Evolutionary conservation across 2,888 invertebrate genomes (phyloP), one percentile per base, ranked within the genome.

Genomic region (Metacarcinus magister): DNA sequence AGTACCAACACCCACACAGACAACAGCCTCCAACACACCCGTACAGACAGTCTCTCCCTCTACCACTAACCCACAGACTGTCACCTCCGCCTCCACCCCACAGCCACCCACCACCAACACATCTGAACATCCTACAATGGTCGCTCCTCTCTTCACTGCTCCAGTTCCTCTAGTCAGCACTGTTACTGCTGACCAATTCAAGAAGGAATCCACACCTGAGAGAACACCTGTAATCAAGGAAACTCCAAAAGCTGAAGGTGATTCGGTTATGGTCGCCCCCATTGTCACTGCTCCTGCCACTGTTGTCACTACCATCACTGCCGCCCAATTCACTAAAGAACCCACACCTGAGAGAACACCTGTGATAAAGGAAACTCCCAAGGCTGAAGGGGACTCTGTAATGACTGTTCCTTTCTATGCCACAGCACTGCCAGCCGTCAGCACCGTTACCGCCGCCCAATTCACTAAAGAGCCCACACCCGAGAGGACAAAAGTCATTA

Each of bases 171-270:
- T 60, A 2, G 92, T 92, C 19, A 54, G 32, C 8, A 60, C 92
- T 16, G 60, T 92, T 23, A 92, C 92, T 10, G 54, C 92, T 2
- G 39, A 32, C 28, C 92, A 92, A 19, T 92, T 92, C 54, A 92
- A 3, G 0, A 39, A 48, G 16, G 92, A 92, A 28, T 10, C 13
- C 23, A 48, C 60, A 7, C 39, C 92, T 4, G n/a, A 92, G 60
- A 39, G 54, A 2, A 48, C 54, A 2, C 44, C 46, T 16, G 54
- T 39, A 0, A 39, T 39, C 3, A 92, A 92, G 92, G 92, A 92
- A 39, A 87, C 91, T 0, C 48, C 46, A 8, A 23, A 46, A 28
- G 28, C 13, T 13, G 48, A 92, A 10, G 48, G 91, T 23, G 48
- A 48, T 92, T 23, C 48, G 10, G 48, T 48, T 28, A 44, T 92